Evolutionary conservation across 2,797 vertebrate genomes (phyloP).

Genomic region (Sylvilagus floridanus): DNA sequence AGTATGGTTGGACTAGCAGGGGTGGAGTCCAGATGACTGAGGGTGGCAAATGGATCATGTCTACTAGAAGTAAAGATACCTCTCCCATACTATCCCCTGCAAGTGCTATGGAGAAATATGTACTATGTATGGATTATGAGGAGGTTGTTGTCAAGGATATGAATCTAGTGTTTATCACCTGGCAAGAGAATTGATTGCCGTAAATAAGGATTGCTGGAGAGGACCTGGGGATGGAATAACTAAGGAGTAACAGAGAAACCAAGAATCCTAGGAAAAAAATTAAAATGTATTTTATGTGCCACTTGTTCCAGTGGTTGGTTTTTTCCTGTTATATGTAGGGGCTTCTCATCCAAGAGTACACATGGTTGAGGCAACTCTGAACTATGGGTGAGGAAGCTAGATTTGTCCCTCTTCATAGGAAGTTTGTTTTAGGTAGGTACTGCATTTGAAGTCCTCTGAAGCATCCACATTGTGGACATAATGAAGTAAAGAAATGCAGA

Average conservation of each 20-base stretch:
- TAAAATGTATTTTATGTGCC: background rate
- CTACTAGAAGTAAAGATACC: background rate
- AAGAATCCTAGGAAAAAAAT: background rate
- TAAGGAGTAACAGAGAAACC: background rate
- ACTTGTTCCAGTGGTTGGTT: background rate
- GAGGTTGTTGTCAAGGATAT: background rate
- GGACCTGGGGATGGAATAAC: background rate
- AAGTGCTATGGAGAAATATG: too few relatives aligned
- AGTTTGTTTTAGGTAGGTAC: background rate
- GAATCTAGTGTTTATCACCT: background rate
- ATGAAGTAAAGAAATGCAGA: background rate
- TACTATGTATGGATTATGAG: background rate
- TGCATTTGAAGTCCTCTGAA: background rate
- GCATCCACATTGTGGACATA: background rate
- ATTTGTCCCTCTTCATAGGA: background rate
- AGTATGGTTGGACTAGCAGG: background rate
- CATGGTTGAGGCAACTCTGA: background rate
- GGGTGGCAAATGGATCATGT: background rate
- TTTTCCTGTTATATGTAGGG: background rate
- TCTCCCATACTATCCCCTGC: background rate
- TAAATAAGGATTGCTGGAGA: background rate
- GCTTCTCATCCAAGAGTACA: background rate
- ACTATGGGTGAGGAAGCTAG: background rate
- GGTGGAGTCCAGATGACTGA: background rate
- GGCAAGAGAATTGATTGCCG: background rate